Evolutionary conservation across 2,113 vertebrate species (phyloP), one percentile per base, ranked within the genome.

Genomic region (Macquaria ambigua): DNA sequence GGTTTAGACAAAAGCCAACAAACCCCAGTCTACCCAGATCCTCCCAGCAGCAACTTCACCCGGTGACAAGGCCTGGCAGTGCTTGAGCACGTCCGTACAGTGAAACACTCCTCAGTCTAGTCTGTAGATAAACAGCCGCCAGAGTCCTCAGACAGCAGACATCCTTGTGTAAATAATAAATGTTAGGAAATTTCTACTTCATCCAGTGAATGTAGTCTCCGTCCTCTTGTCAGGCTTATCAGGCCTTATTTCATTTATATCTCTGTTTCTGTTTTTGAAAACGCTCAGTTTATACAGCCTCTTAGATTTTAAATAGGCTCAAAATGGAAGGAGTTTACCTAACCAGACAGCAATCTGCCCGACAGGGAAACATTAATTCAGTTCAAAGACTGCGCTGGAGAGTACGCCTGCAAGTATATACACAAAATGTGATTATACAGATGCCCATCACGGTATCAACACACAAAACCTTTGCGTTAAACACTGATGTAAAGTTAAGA

Each of bases 1-100:
- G 89, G 82, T 87, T 93, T 87, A 87, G 81, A 88, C 77, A 82
- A 88, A 86, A 71, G 64, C 74, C 64, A 77, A 72, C 77, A 76
- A 84, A 86, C 14, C 59, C 66, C 74, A 4, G 53, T 66, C 37
- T 48, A 39, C 18, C 25, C 59, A 80, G 67, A 85, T 81, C 74
- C 79, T 81, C 23, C 63, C 85, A 59, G 70, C 81, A 83, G 75
- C 63, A 77, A 75, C 75, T 62, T 85, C 55, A 69, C 59, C 55
- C 82, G 52, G 72, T 72, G 74, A 85, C 86, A 37, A 68, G 64
- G 28, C 72, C 71, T 81, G 85, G 89, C 62, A 76, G 25, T 12
- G 62, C 68, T 70, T 41, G 23, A 87, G 71, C 70, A 89, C 39
- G 21, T 88, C 77, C 74, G 87, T 9, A 74, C 48, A 59, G 62